Evolutionary conservation across 2,888 invertebrate species (phyloP).

Genomic region (Phasia obesa): DNA sequence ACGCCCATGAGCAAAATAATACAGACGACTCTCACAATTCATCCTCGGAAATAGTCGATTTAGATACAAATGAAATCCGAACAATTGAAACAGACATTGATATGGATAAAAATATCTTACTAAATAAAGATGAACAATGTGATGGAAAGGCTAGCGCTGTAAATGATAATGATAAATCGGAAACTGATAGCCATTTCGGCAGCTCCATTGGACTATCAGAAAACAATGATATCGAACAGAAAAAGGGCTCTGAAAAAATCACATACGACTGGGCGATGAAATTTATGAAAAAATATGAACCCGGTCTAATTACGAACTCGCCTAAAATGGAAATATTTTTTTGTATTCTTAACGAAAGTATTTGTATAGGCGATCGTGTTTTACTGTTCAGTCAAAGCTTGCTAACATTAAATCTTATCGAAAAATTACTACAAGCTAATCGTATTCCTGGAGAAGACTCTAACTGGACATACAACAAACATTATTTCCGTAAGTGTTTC

Average conservation of each 20-base stretch:
- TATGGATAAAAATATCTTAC: conserved; percentile 63
- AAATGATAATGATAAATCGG: conserved; percentile 60
- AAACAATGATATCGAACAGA: conserved; percentile 85
- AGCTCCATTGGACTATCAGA: conserved; percentile 58
- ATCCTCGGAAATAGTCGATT: conserved; percentile 80
- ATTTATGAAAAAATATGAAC: conserved; percentile 91
- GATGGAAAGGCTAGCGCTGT: conserved; percentile 51
- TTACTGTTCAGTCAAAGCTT: conserved; percentile 98
- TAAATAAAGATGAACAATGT: conserved; percentile 48
- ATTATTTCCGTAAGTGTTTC: conserved; percentile 95
- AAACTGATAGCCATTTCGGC: conserved; percentile 61
- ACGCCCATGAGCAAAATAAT: conserved; percentile 73
- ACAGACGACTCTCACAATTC: conserved; percentile 76
- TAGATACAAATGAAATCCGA: conserved; percentile 82
- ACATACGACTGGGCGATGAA: conserved; percentile 95
- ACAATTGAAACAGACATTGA: conserved; percentile 79
- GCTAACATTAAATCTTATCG: conserved; percentile 96
- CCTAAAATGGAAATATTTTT: conserved; percentile 98
- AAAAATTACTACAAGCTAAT: conserved; percentile 93
- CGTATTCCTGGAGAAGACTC: conserved; percentile 86
- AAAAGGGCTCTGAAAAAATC: conserved; percentile 81
- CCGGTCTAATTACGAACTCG: conserved; percentile 95
- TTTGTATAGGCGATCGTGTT: conserved; percentile 93
- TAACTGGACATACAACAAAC: conserved; percentile 92
- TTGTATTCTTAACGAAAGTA: conserved; percentile 94